These are phyloP conservation scores for Sycophaga agraensis DNA, from an alignment of 1,140 invertebrate species.

Conservation along the genomic window DNA sequence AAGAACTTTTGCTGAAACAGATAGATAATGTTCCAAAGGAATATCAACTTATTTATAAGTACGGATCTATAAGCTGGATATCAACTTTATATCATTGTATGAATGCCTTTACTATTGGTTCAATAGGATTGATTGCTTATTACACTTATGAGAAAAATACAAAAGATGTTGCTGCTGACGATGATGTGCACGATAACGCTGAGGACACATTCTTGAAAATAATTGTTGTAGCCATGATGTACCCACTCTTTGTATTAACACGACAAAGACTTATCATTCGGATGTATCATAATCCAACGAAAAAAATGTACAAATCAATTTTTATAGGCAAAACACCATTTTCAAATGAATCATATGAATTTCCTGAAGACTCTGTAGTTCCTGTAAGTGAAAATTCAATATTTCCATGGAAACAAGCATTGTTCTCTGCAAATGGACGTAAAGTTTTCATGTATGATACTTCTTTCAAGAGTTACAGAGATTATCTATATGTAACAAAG, in stretches of 20 bases:
- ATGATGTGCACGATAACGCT: constrained; percentile 23
- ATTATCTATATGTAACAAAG: constrained; percentile 16
- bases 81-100: neutral
- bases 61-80: constrained; percentile 61
- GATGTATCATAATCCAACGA: constrained; percentile 22
- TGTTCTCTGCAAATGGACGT: constrained; percentile 14
- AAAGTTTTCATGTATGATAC: constrained; percentile 16
- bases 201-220: no score
- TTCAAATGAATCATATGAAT: constrained; percentile 4
- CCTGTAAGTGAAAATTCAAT: neutral
- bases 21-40: constrained; percentile 82
- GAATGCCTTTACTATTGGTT: no score
- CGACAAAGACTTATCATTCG: constrained; percentile 1
- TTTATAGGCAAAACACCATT: constrained; percentile 21
- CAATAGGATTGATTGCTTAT: no score
- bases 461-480: constrained; percentile 7
- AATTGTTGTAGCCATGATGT: neutral
- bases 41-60: constrained; percentile 83
- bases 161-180: no score
- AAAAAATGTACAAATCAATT: constrained; percentile 10
- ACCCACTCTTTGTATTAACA: neutral
- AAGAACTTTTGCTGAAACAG: no score
- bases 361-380: neutral
- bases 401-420: neutral
- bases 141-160: no score